A percentile compares a stretch with the other conserved stretches of the same genome.
Conservation (phyloP, 1,140 invertebrate species). For the Batillaria attramentaria region DNA sequence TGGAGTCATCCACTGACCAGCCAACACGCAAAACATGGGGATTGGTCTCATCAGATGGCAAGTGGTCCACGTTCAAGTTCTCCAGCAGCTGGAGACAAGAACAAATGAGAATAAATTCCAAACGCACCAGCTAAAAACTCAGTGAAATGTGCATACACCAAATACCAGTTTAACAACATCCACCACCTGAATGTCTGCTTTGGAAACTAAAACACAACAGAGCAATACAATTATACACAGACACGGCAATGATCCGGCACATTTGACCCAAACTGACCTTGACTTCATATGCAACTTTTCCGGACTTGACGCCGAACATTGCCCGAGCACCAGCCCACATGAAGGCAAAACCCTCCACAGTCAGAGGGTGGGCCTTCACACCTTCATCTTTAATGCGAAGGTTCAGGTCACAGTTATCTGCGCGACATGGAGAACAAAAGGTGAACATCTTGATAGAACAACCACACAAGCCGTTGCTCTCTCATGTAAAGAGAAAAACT, state of each 20-base stretch:
- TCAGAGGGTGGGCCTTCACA: slow-evolving; percentile 84
- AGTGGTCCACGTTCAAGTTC: slow-evolving; percentile 73
- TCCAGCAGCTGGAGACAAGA: slow-evolving; percentile 50
- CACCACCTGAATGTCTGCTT: too few relatives aligned
- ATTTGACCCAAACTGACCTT: too few relatives aligned
- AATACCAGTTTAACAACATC: too few relatives aligned
- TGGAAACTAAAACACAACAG: too few relatives aligned
- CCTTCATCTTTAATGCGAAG: slow-evolving; percentile 83
- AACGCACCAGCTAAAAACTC: neutral
- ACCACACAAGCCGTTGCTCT: too few relatives aligned
- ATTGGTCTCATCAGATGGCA: slow-evolving; percentile 77
- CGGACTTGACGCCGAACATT: slow-evolving; percentile 84
- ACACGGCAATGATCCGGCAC: too few relatives aligned
- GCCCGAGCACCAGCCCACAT: slow-evolving; percentile 91
- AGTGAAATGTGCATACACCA: too few relatives aligned
- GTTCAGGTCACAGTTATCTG: slow-evolving; percentile 94
- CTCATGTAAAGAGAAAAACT: slow-evolving; percentile 3
- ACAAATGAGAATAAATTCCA: slow-evolving; percentile 3
- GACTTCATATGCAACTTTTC: slow-evolving; percentile 89
- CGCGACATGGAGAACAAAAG: slow-evolving; percentile 69
- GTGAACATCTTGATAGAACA: too few relatives aligned
- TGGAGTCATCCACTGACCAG: slow-evolving; percentile 83
- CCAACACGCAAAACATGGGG: slow-evolving; percentile 85
- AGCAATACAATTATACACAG: too few relatives aligned
- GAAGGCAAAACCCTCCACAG: slow-evolving; percentile 86